Evolutionary conservation across 2,797 vertebrate genomes (phyloP), one percentile per base, ranked within the genome.

Genomic region (Limosa lapponica): DNA sequence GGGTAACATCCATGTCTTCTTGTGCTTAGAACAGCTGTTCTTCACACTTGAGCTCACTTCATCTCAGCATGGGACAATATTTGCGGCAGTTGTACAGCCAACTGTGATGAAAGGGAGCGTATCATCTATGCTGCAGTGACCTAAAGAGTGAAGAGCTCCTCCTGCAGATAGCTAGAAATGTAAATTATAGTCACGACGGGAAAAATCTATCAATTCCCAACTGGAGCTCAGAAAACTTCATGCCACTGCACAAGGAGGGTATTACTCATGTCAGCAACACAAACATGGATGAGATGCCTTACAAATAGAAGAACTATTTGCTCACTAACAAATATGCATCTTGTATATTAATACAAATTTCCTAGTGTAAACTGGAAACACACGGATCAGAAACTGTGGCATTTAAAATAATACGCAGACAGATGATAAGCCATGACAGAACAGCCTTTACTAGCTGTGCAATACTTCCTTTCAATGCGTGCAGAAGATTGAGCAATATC

Each of bases 21-120:
- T 89, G 70, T 71, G 46, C 87, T 90, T 49, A 82, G 20, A 87
- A 84, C 30, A 94, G 67, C 71, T 91, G 67, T 51, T 82, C 65
- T 74, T 93, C 80, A 81, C 65, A 61, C 30, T 84, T 71, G 39
- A 91, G 44, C 16, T 96, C 69, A 55, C 89, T 87, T 91, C 22
- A 48, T 70, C 75, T 90, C 62, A 88, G 51, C 66, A 73, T 19
- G 36, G 71, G 62, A 93, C 69, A 75, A 73, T 11, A 46, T 82
- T 87, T 85, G 49, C 41, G 16, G 59, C 70, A 79, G 49, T 25
- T 87, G 19, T 72, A 79, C 20, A 83, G 69, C 14, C 39, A 72
- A 89, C 86, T 62, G 75, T 55, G 54, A 65, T 72, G 58, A 91
- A 95, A 88, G n/a, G 30, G 51, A 91, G 18, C 10, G 16, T 46